These are phyloP conservation scores for Cryptus armator DNA, from an alignment of 2,888 invertebrate species.

Conservation along the genomic window DNA sequence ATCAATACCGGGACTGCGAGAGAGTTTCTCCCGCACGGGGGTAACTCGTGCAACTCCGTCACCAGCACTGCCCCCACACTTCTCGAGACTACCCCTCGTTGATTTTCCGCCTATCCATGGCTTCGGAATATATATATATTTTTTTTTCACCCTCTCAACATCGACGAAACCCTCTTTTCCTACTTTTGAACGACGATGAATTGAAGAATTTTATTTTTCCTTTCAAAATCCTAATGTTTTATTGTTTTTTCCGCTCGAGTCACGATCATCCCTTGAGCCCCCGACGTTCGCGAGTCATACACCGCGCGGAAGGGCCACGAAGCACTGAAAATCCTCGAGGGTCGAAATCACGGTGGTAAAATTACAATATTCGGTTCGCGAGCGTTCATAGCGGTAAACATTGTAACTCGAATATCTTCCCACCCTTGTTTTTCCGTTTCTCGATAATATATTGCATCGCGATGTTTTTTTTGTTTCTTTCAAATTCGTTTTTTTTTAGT, in stretches of 20 bases:
- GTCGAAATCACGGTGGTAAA: constrained; percentile 33
- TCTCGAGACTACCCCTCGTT: background rate
- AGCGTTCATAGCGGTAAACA: constrained; percentile 44
- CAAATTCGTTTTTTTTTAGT: background rate
- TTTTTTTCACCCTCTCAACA: background rate
- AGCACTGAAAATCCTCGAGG: constrained; percentile 50
- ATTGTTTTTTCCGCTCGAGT: background rate
- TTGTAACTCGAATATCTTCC: constrained; percentile 21
- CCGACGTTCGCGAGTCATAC: background rate
- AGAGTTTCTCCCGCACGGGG: constrained; percentile 57
- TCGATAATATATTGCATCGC: constrained; percentile 17
- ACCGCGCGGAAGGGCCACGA: constrained; percentile 21
- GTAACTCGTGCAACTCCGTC: constrained; percentile 38
- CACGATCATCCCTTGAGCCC: background rate
- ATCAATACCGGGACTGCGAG: constrained; percentile 67
- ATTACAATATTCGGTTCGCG: background rate
- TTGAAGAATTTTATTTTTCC: background rate
- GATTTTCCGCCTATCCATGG: background rate
- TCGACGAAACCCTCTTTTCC: background rate
- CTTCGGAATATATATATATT: background rate
- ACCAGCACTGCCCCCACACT: background rate
- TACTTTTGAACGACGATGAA: background rate
- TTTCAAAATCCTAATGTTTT: background rate
- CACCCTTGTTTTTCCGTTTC: constrained; percentile 51
- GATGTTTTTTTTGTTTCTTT: background rate